These are phyloP conservation scores for Lithobates pipiens DNA, from an alignment of 2,797 vertebrate species.

Conservation along the genomic window DNA sequence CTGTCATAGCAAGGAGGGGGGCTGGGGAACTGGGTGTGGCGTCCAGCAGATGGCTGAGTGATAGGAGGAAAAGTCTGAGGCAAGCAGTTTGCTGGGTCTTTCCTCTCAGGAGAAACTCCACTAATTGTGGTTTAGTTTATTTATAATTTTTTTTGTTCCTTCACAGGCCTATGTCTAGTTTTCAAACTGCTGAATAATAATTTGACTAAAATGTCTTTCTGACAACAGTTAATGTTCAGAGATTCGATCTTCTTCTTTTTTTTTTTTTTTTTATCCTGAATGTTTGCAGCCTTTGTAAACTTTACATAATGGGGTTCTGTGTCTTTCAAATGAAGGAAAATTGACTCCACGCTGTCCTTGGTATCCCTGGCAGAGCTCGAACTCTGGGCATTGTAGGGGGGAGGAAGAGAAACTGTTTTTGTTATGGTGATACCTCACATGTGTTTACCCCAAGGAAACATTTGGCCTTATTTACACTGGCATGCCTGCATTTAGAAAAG, in stretches of 20 bases:
- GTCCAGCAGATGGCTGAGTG: background rate
- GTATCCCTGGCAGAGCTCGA: background rate
- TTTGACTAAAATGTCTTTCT: background rate
- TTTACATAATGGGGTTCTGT: background rate
- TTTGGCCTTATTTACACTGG: too few relatives aligned
- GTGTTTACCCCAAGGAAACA: too few relatives aligned
- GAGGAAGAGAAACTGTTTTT: accelerated
- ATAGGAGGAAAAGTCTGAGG: background rate
- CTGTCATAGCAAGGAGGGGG: background rate
- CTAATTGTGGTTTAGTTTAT: too few relatives aligned
- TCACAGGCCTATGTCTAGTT: too few relatives aligned
- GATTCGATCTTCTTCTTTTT: background rate
- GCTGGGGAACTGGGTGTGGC: background rate
- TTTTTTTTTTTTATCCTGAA: background rate
- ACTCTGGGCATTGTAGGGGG: too few relatives aligned
- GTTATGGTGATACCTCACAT: too few relatives aligned
- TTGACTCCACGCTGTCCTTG: background rate
- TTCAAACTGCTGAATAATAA: background rate
- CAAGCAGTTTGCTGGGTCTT: background rate
- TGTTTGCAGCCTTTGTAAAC: background rate
- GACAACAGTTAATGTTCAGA: background rate
- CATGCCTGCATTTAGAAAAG: too few relatives aligned
- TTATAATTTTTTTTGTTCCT: too few relatives aligned
- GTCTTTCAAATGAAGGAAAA: background rate
- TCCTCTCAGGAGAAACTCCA: background rate